Evolutionary conservation across 2,113 vertebrate species (phyloP).

Genomic region (Myotis lucifugus): DNA sequence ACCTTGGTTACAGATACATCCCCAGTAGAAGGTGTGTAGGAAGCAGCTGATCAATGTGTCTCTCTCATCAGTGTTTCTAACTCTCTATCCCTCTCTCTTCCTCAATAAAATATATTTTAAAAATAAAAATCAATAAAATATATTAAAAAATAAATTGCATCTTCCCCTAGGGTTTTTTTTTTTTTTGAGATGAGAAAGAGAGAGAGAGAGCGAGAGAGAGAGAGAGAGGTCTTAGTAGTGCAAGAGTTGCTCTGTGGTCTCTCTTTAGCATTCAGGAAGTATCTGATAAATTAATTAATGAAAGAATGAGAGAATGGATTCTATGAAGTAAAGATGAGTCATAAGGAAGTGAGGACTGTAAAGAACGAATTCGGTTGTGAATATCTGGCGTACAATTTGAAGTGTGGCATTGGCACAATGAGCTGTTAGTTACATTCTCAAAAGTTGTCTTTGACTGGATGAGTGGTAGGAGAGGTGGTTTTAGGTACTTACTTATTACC

Average conservation of each 20-base stretch:
- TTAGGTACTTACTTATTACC: constrained; percentile 52
- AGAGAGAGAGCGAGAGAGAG: too few species aligned
- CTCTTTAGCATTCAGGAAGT: neutral
- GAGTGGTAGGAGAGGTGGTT: neutral
- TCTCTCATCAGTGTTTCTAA: too few species aligned
- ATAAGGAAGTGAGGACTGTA: neutral
- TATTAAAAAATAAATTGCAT: too few species aligned
- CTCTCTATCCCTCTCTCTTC: too few species aligned
- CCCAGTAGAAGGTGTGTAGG: too few species aligned
- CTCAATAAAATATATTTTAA: too few species aligned
- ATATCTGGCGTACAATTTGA: neutral
- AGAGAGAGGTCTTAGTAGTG: too few species aligned
- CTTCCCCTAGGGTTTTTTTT: too few species aligned
- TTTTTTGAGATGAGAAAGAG: too few species aligned
- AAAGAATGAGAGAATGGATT: neutral
- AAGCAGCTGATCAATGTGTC: too few species aligned
- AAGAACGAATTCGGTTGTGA: neutral
- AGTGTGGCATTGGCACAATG: neutral
- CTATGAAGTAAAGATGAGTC: neutral
- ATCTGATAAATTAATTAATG: neutral
- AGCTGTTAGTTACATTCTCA: neutral
- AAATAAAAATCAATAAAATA: too few species aligned
- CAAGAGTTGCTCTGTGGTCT: neutral
- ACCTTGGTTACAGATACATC: too few species aligned
- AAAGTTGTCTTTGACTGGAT: neutral